A percentile compares a stretch with the other conserved stretches of the same genome.
phyloP scores from a whole-genome alignment of 2,888 invertebrate species.

The Protodeltote pygarga region DNA sequence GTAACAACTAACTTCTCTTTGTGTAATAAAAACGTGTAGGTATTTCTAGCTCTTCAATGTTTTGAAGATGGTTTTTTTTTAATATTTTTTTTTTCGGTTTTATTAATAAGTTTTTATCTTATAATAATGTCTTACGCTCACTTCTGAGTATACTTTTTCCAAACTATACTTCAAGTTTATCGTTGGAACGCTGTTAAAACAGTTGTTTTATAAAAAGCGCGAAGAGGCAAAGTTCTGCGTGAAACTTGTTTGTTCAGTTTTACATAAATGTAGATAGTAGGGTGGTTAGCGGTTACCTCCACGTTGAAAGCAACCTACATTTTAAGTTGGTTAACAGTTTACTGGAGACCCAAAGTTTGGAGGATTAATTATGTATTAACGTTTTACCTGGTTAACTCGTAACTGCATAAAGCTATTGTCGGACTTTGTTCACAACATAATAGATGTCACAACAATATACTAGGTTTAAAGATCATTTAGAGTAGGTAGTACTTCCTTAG shows the following conservation, averaged over 20 bases:
- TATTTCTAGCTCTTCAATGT: too few species aligned
- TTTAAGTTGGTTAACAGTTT: slow-evolving; percentile 35
- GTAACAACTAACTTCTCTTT: too few species aligned
- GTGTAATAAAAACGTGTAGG: too few species aligned
- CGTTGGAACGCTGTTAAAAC: slow-evolving; percentile 14
- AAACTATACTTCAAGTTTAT: slow-evolving; percentile 45
- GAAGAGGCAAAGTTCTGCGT: slow-evolving; percentile 6
- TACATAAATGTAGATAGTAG: slow-evolving; percentile 25
- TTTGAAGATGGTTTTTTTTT: too few species aligned
- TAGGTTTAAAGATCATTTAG: background rate
- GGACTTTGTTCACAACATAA: slow-evolving; percentile 9
- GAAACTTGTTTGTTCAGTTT: slow-evolving; percentile 23
- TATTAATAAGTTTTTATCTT: too few species aligned
- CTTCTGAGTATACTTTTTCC: slow-evolving; percentile 37
- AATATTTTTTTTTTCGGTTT: too few species aligned
- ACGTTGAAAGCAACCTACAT: slow-evolving; percentile 25
- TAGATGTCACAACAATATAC: background rate
- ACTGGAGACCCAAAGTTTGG: slow-evolving; percentile 31
- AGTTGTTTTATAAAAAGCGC: slow-evolving; percentile 13
- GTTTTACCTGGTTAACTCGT: slow-evolving; percentile 23
- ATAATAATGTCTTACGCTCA: background rate
- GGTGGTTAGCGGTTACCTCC: slow-evolving; percentile 23
- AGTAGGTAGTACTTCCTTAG: too few species aligned
- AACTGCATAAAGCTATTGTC: slow-evolving; percentile 7
- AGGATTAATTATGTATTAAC: slow-evolving; percentile 41